Evolutionary conservation across 2,113 vertebrate genomes (phyloP).

Genomic region (Ancistrus triradiatus): DNA sequence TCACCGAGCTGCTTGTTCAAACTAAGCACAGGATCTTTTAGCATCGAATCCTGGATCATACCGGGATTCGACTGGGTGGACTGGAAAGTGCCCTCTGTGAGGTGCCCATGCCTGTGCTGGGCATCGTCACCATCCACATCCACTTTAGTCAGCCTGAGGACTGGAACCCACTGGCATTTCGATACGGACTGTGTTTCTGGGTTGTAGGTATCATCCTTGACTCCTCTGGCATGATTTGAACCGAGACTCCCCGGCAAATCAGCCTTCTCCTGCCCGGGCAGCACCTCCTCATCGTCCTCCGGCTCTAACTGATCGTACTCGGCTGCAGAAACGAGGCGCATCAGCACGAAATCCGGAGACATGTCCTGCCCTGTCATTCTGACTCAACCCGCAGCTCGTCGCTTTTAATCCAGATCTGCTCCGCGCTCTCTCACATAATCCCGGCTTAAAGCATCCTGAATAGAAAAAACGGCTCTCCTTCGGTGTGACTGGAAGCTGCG

Average conservation of each 20-base stretch:
- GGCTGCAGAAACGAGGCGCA: conserved; percentile 66
- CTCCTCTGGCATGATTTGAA: conserved; percentile 44
- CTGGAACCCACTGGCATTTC: conserved; percentile 54
- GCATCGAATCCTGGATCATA: background rate
- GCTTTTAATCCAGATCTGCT: background rate
- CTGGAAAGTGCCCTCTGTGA: conserved; percentile 49
- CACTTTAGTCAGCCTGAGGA: conserved; percentile 46
- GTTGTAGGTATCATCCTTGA: conserved; percentile 34
- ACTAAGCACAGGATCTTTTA: conserved; percentile 51
- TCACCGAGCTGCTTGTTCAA: conserved; percentile 54
- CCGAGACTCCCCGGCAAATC: conserved; percentile 33
- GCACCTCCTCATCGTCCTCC: conserved; percentile 51
- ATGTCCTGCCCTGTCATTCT: conserved; percentile 63
- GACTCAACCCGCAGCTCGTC: background rate
- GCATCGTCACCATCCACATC: conserved; percentile 47
- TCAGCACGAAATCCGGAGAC: conserved; percentile 69
- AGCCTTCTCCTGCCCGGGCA: conserved; percentile 13
- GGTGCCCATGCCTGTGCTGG: conserved; percentile 66
- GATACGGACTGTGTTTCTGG: background rate
- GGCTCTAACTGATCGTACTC: conserved; percentile 61
- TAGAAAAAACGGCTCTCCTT: background rate
- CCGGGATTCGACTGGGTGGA: background rate
- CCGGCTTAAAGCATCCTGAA: background rate
- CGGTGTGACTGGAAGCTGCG: background rate
- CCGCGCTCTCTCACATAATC: background rate